These are phyloP conservation scores for Malurus leucopterus DNA, from an alignment of 2,797 vertebrate species.

Conservation along the genomic window DNA sequence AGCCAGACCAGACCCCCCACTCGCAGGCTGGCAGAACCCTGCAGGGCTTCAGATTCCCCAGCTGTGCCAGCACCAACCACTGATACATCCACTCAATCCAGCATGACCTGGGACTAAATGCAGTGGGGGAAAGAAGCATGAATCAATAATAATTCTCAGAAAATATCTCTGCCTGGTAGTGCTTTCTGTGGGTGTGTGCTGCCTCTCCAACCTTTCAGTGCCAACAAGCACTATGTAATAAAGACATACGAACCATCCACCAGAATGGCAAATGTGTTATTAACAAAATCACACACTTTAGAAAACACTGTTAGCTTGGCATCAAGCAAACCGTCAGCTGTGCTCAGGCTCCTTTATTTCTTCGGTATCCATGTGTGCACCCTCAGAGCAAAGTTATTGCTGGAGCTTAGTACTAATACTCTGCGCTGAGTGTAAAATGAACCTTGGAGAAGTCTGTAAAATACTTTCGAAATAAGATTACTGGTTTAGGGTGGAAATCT, in stretches of 20 bases:
- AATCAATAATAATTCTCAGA: background rate
- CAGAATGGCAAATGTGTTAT: background rate
- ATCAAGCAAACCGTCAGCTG: background rate
- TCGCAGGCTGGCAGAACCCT: background rate
- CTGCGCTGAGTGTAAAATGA: background rate
- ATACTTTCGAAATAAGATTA: background rate
- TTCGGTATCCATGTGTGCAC: rapidly evolving
- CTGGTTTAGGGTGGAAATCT: background rate
- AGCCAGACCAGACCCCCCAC: background rate
- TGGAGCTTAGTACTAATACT: background rate
- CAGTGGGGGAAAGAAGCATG: background rate
- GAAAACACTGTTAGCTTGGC: background rate
- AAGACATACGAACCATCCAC: background rate
- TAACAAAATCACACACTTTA: background rate
- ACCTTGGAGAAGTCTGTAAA: background rate
- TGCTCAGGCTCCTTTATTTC: background rate
- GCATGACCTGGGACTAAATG: background rate
- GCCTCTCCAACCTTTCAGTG: rapidly evolving
- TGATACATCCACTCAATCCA: background rate
- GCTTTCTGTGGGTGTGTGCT: rapidly evolving
- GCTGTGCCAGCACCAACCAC: rapidly evolving
- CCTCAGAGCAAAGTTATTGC: background rate
- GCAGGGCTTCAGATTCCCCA: background rate
- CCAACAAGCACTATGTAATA: background rate
- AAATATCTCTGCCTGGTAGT: rapidly evolving